Percentiles rank a stretch among this genome's conserved stretches.
These are phyloP conservation scores for Teleopsis dalmanni DNA, from an alignment of 1,140 invertebrate genomes.

Conservation along the genomic window DNA sequence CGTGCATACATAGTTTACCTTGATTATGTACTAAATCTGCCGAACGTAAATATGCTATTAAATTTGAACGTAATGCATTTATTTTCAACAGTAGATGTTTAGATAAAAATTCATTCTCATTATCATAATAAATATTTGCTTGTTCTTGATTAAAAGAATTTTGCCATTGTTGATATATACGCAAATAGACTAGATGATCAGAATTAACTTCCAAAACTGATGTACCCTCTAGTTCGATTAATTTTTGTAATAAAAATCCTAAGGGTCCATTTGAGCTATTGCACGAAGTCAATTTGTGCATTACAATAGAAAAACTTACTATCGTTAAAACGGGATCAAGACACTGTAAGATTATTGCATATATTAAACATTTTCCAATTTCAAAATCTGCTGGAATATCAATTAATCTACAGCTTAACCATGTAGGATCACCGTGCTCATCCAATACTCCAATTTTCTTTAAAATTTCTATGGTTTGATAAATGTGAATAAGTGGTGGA, in stretches of 20 bases:
- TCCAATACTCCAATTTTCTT: conserved; percentile 84
- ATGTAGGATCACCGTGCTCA: conserved; percentile 75
- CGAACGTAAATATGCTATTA: conserved; percentile 78
- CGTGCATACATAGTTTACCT: conserved; percentile 66
- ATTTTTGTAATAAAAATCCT: conserved; percentile 51
- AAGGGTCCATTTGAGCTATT: conserved; percentile 45
- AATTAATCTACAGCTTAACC: conserved; percentile 72
- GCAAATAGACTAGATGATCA: conserved; percentile 84
- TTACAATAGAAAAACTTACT: conserved; percentile 61
- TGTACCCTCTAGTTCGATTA: conserved; percentile 53
- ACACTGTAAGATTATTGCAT: conserved; percentile 85
- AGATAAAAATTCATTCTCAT: conserved; percentile 29
- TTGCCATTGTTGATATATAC: conserved; percentile 79
- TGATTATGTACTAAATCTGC: conserved; percentile 72
- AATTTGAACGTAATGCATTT: conserved; percentile 53
- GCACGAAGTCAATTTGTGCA: conserved; percentile 20
- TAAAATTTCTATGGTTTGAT: conserved; percentile 69
- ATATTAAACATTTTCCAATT: conserved; percentile 85
- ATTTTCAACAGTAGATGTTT: conserved; percentile 32
- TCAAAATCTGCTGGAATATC: conserved; percentile 88
- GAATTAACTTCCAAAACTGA: conserved; percentile 72
- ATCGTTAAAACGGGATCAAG: conserved; percentile 91
- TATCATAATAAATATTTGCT: conserved; percentile 14
- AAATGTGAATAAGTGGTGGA: conserved; percentile 67
- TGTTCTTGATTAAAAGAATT: conserved; percentile 46